Conservation (phyloP, 2,113 vertebrate species). For the Nerophis lumbriciformis region DNA sequence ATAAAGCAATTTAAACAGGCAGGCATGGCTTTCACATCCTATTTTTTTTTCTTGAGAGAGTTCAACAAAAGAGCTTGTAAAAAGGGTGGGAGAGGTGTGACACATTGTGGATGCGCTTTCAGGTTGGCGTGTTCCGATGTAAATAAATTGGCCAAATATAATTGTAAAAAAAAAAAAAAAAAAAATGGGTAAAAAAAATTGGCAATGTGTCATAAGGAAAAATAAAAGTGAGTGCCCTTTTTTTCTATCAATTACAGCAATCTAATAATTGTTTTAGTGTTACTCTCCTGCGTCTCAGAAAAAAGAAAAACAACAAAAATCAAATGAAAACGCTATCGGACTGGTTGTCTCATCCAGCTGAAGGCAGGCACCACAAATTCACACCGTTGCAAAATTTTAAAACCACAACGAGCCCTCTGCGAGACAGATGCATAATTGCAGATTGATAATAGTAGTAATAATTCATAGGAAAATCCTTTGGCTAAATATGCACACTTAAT, state of each 20-base stretch:
- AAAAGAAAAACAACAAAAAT: conserved; percentile 30
- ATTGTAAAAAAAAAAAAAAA: conserved; percentile 1
- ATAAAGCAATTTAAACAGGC: conserved; percentile 84
- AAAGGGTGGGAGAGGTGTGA: conserved; percentile 47
- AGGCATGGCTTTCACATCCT: conserved; percentile 85
- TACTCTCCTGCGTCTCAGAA: conserved; percentile 41
- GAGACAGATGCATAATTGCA: conserved; percentile 62
- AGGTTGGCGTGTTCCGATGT: conserved; percentile 10
- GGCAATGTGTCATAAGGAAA: conserved; percentile 29
- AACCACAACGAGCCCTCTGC: conserved; percentile 47
- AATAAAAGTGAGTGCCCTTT: conserved; percentile 26
- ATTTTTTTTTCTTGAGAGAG: conserved; percentile 70
- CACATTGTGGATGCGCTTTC: conserved; percentile 75
- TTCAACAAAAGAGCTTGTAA: conserved; percentile 52
- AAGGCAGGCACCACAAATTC: conserved; percentile 59
- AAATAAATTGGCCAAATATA: conserved; percentile 1
- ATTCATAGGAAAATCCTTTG: conserved; percentile 71
- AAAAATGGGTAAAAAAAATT: conserved; percentile 6
- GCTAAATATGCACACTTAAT: conserved; percentile 75
- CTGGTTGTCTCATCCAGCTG: conserved; percentile 44
- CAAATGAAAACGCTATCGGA: conserved; percentile 37
- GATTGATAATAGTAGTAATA: conserved; percentile 33
- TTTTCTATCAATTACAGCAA: conserved; percentile 20
- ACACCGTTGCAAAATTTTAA: conserved; percentile 55
- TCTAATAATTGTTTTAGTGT: conserved; percentile 63